Evolutionary conservation across 2,113 vertebrate species (phyloP).

Genomic region (Coturnix japonica): DNA sequence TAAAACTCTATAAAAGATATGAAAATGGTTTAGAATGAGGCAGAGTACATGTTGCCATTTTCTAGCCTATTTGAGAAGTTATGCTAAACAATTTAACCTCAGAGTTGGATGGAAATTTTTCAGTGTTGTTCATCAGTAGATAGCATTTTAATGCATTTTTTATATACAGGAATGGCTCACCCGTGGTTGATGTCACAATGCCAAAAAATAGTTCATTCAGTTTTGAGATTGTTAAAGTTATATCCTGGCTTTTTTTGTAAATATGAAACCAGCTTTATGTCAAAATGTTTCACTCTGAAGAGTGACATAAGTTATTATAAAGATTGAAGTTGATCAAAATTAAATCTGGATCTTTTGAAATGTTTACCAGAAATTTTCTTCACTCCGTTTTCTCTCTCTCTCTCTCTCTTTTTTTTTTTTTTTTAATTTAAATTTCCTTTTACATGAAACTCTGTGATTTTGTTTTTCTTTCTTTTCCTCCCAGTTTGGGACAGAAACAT

Average conservation of each 20-base stretch:
- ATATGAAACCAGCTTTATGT: not conserved
- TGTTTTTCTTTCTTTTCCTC: not conserved
- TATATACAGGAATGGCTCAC: not conserved
- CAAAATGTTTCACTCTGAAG: not conserved
- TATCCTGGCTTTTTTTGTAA: not conserved
- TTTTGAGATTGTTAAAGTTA: not conserved
- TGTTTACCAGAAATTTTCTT: not conserved
- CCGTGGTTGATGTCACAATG: not conserved
- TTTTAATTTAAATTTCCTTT: not conserved
- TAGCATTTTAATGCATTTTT: not conserved
- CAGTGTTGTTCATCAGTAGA: not conserved
- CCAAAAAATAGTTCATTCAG: not conserved
- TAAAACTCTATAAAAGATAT: not conserved
- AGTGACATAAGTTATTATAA: not conserved
- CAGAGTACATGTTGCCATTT: not conserved
- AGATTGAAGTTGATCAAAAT: not conserved
- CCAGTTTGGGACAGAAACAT: not conserved
- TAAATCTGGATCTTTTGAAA: not conserved
- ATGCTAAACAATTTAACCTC: not conserved
- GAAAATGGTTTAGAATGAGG: not conserved
- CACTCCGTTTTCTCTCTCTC: too few relatives aligned
- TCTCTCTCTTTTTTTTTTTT: too few relatives aligned
- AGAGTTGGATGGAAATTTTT: not conserved
- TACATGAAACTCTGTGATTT: not conserved
- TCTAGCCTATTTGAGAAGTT: conserved; percentile 4